A percentile compares a stretch with the other conserved stretches of the same genome.
Conservation (phyloP, 2,888 invertebrate species). For the Phlogophora meticulosa region DNA sequence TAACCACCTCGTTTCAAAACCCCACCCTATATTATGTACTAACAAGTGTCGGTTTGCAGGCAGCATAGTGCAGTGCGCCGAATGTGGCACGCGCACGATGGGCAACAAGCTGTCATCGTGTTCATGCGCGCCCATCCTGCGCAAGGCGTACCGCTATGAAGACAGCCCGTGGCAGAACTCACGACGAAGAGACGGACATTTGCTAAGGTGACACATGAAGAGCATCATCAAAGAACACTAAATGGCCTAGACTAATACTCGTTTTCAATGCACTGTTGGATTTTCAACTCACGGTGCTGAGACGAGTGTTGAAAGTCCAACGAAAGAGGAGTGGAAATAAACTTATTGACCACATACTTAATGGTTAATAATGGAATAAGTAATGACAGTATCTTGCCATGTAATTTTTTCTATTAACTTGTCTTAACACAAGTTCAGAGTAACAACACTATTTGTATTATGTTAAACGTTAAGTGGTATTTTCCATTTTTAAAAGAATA, state of each 20-base stretch:
- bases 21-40: neutral
- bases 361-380: neutral
- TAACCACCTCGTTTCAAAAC: too few relatives aligned
- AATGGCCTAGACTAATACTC: too few relatives aligned
- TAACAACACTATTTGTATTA: neutral
- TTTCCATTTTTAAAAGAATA: conserved; percentile 2
- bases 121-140: conserved; percentile 98
- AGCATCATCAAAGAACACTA: too few relatives aligned
- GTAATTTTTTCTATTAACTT: too few relatives aligned
- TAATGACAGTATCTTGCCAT: too few relatives aligned
- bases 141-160: conserved; percentile 99
- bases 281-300: too few relatives aligned
- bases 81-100: conserved; percentile 94
- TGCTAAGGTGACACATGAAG: conserved; percentile 93
- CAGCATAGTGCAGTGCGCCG: conserved; percentile 91
- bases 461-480: neutral
- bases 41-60: conserved; percentile 75
- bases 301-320: neutral
- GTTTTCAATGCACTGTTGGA: too few relatives aligned
- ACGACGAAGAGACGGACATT: conserved; percentile 95
- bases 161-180: conserved; percentile 98
- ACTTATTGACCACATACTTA: neutral
- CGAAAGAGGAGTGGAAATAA: too few relatives aligned
- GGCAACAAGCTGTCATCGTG: conserved; percentile 99
- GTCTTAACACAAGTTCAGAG: too few relatives aligned